A percentile compares a stretch with the other conserved stretches of the same genome.
These are phyloP conservation scores for Cremastobaeus sp. DNA, from an alignment of 2,888 invertebrate genomes.

Conservation along the genomic window DNA sequence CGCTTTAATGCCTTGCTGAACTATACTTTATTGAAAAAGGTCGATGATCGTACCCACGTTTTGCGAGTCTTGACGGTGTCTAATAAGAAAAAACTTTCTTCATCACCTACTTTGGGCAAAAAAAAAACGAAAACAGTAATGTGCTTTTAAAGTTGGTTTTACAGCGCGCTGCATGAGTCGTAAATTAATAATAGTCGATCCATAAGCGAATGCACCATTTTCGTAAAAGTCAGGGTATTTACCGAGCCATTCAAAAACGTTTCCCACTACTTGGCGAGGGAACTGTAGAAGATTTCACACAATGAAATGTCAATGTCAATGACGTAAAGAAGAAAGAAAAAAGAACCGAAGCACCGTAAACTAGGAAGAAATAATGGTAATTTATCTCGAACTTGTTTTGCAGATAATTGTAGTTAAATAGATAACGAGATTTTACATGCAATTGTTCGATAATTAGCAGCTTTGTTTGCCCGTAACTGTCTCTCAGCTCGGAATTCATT, in stretches of 20 bases:
- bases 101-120: conserved; percentile 21
- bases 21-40: conserved; percentile 57
- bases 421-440: conserved; percentile 33
- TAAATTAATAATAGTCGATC: too few species aligned
- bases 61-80: conserved; percentile 19
- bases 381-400: conserved; percentile 30
- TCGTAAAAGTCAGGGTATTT: too few species aligned
- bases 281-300: too few species aligned
- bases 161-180: too few species aligned
- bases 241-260: neutral
- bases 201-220: too few species aligned
- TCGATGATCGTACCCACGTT: conserved; percentile 36
- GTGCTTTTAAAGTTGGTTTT: too few species aligned
- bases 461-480: conserved; percentile 53
- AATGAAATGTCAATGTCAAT: conserved; percentile 39
- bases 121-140: too few species aligned
- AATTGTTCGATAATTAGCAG: conserved; percentile 55
- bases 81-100: conserved; percentile 46
- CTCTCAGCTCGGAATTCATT: conserved; percentile 31
- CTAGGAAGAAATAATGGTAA: conserved; percentile 46
- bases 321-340: conserved; percentile 7
- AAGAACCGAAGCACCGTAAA: conserved; percentile 31
- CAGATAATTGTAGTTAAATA: conserved; percentile 36
- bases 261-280: conserved; percentile 3
- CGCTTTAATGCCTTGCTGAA: conserved; percentile 40